These are phyloP conservation scores for Penaeus indicus DNA, from an alignment of 1,140 invertebrate genomes.

Conservation along the genomic window DNA sequence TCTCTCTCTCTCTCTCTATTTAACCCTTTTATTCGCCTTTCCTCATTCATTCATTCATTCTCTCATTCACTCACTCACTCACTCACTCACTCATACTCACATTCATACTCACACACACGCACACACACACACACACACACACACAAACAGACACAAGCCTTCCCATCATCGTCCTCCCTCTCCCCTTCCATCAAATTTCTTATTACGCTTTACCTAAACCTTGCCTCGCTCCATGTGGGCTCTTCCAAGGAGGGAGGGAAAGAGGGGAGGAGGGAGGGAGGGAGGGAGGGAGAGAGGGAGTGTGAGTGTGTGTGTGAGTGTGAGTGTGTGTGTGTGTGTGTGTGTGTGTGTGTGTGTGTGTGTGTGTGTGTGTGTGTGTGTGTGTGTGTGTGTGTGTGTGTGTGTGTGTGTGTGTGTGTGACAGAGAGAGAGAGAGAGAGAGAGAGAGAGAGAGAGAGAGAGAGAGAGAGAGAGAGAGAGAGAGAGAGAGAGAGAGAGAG, in stretches of 20 bases:
- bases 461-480: background rate
- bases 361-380: slow-evolving; percentile 17
- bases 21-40: background rate
- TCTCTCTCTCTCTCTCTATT: background rate
- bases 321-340: background rate
- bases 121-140: slow-evolving; percentile 1
- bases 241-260: too few relatives aligned
- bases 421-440: background rate
- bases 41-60: background rate
- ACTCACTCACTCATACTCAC: too few relatives aligned
- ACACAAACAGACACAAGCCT: background rate
- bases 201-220: background rate
- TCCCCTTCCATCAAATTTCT: background rate
- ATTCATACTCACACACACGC: background rate
- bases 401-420: slow-evolving; percentile 10
- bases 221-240: too few relatives aligned
- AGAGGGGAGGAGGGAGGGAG: too few relatives aligned
- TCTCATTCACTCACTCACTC: too few relatives aligned
- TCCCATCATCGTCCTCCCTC: background rate
- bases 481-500: background rate
- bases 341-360: slow-evolving; percentile 28
- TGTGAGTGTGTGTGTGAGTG: background rate
- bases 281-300: too few relatives aligned
- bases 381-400: slow-evolving; percentile 5
- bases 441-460: background rate